Evolutionary conservation across 1,140 invertebrate genomes (phyloP), one percentile per base, ranked within the genome.

Genomic region (Aplysia californica): DNA sequence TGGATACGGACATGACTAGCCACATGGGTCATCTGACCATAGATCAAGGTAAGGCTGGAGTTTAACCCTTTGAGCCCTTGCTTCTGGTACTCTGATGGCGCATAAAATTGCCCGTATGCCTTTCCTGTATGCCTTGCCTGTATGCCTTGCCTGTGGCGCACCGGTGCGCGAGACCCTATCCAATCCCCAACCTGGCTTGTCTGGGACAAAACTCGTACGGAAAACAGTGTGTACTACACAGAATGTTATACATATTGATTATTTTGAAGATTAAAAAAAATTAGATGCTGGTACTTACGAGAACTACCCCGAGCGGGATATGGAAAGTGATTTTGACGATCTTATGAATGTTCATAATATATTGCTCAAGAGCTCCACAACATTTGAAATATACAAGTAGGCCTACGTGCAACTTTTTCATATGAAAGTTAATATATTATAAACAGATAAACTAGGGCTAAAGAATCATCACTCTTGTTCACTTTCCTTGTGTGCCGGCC

Each of bases 1-100:
- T 95, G 4, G 91, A 92, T 80, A 95, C 94, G 2, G 93, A 94
- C 81, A 94, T 95, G 94, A 91, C 92, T 1, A 92, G 91, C 39
- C 92, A 94, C 78, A 93, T 92, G 82, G 94, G 94, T 3, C n/a
- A n/a, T n/a, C 84, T 80, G 0, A 92, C 92, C 10, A 92, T 93
- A 67, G 93, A 94, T 75, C 78, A 93, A 86, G 94, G 93, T 88
- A 84, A 75, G n/a, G 33, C 18, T 61, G n/a, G n/a, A n/a, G n/a
- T 61, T 18, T 29, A 15, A 15, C n/a, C n/a, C n/a, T 50, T 50
- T 50, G n/a, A 15, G 10, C 10, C 10, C 44, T 50, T 50, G 10
- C n/a, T n/a, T 50, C n/a, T 50, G n/a, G n/a, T 10, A 15, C n/a
- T 10, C 10, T 15, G n/a, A 10, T 50, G n/a, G n/a, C n/a, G 10